Evolutionary conservation across 1,140 invertebrate genomes (phyloP).

Genomic region (Chionoecetes opilio): DNA sequence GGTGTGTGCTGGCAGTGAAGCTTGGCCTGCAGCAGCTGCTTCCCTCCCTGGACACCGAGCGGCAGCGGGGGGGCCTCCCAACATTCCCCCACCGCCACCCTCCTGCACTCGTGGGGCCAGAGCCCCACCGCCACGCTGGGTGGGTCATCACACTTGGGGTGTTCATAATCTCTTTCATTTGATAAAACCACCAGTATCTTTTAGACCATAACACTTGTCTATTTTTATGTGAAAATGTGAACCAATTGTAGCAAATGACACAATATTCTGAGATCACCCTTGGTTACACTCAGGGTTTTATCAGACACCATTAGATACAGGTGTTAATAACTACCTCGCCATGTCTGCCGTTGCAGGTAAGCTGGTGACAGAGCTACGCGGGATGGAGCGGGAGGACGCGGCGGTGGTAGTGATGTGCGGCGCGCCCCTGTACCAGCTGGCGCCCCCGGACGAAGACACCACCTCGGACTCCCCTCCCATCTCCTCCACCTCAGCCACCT

Average conservation of each 20-base stretch:
- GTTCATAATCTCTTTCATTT: too few species aligned
- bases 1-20: conserved; percentile 76
- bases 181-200: too few species aligned
- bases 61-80: conserved; percentile 19
- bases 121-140: conserved; percentile 83
- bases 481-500: conserved; percentile 77
- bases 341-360: conserved; percentile 71
- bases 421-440: conserved; percentile 84
- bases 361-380: conserved; percentile 85
- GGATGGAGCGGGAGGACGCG: conserved; percentile 85
- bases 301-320: too few species aligned
- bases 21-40: conserved; percentile 72
- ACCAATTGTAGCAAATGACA: too few species aligned
- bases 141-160: conserved; percentile 41
- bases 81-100: conserved; percentile 67
- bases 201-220: too few species aligned
- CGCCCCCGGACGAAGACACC: conserved; percentile 82
- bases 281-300: too few species aligned
- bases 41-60: conserved; percentile 62
- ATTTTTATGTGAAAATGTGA: too few species aligned
- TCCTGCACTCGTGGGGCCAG: conserved; percentile 74
- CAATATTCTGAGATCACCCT: too few species aligned
- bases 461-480: conserved; percentile 76
- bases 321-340: neutral
- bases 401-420: conserved; percentile 84